Percentiles rank a stretch among this genome's conserved stretches.
Evolutionary conservation across 2,888 invertebrate genomes (phyloP).

Genomic region (Drosophila paramelanica): DNA sequence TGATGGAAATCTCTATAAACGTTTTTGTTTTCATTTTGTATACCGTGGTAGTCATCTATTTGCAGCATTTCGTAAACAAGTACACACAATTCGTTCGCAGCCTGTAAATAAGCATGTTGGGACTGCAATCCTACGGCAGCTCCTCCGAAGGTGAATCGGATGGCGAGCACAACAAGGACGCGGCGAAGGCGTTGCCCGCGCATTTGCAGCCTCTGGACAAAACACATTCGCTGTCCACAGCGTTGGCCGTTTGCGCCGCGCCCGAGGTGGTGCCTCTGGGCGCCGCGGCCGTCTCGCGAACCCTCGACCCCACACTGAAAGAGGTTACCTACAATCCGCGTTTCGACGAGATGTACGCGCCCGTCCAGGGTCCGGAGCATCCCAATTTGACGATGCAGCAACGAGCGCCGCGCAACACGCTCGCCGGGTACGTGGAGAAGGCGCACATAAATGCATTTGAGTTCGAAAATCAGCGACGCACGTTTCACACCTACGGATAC

Average conservation of each 20-base stretch:
- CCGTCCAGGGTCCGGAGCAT: slow-evolving; percentile 95
- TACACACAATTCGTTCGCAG: slow-evolving; percentile 64
- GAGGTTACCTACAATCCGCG: slow-evolving; percentile 96
- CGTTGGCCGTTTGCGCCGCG: slow-evolving; percentile 91
- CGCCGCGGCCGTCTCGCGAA: slow-evolving; percentile 88
- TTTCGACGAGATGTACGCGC: slow-evolving; percentile 97
- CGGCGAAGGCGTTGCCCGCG: slow-evolving; percentile 85
- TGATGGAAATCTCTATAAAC: slow-evolving; percentile 72
- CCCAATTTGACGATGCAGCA: slow-evolving; percentile 97
- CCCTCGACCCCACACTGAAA: slow-evolving; percentile 91
- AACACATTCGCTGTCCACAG: slow-evolving; percentile 87
- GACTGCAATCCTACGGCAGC: slow-evolving; percentile 90
- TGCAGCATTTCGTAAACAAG: slow-evolving; percentile 72
- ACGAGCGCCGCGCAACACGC: slow-evolving; percentile 93
- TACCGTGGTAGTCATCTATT: slow-evolving; percentile 62
- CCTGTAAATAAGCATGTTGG: slow-evolving; percentile 87
- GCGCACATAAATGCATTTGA: slow-evolving; percentile 98
- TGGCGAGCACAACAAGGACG: slow-evolving; percentile 56
- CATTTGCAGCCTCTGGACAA: slow-evolving; percentile 87
- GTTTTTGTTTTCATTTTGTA: slow-evolving; percentile 68
- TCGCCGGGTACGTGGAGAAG: slow-evolving; percentile 97
- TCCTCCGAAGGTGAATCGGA: slow-evolving; percentile 89
- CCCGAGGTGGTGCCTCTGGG: slow-evolving; percentile 93
- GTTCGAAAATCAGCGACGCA: slow-evolving; percentile 97
- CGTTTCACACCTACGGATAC: slow-evolving; percentile 97